Conservation (phyloP, 2,113 vertebrate species). For the Bubo blakistoni region DNA sequence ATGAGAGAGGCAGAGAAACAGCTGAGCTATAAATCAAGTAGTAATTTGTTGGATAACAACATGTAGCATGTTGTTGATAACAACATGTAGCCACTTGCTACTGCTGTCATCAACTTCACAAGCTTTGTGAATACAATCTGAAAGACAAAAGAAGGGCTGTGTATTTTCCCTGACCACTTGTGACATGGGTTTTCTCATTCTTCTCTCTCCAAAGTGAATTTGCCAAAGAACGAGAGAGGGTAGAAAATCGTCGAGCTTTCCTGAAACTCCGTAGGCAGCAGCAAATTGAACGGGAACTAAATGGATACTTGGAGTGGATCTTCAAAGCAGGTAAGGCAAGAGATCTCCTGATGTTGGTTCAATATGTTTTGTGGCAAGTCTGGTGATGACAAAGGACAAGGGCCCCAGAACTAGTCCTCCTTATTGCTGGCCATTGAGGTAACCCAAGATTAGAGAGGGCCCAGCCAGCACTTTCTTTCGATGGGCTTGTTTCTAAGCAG, state of each 20-base stretch:
- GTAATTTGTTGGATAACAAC: not conserved
- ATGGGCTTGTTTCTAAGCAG: not conserved
- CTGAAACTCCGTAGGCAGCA: slow-evolving; percentile 95
- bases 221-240: slow-evolving; percentile 92
- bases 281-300: slow-evolving; percentile 93
- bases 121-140: not conserved
- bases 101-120: not conserved
- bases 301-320: slow-evolving; percentile 96
- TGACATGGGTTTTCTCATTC: not conserved
- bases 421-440: not conserved
- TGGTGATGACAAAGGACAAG: not conserved
- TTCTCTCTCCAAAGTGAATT: slow-evolving; percentile 79
- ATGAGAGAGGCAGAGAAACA: not conserved
- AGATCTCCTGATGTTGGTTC: too few relatives aligned
- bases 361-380: accelerated
- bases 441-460: not conserved
- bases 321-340: slow-evolving; percentile 89
- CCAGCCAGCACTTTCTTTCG: too few relatives aligned
- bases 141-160: not conserved
- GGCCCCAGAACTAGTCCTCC: not conserved
- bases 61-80: accelerated
- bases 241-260: slow-evolving; percentile 94
- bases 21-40: not conserved
- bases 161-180: not conserved
- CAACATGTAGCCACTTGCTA: accelerated